Evolutionary conservation across 2,888 invertebrate species (phyloP).

Genomic region (Agrenia bidenticulata): DNA sequence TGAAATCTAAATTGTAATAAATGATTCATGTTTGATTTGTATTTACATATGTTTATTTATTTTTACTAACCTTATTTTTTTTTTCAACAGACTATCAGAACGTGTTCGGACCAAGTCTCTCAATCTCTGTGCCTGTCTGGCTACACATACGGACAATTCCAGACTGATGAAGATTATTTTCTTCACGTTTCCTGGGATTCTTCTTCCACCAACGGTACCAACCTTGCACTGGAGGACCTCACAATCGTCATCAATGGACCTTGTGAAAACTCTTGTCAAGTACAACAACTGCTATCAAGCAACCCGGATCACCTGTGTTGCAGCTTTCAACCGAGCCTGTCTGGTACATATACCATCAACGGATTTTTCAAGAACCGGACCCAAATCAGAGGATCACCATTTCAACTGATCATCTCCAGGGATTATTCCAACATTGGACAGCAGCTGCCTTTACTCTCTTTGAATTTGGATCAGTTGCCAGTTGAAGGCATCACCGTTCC

Average conservation of each 20-base stretch:
- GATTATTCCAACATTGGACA: not conserved
- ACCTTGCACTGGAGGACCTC: not conserved
- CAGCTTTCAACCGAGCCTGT: not conserved
- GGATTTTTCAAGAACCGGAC: not conserved
- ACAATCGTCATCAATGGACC: constrained; percentile 4
- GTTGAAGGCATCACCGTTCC: not conserved
- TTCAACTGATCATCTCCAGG: not conserved
- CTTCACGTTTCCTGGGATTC: no score
- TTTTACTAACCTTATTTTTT: no score
- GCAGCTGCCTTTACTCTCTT: not conserved
- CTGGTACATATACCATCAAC: not conserved
- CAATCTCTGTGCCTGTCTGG: no score
- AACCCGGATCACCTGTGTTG: not conserved
- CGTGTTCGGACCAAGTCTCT: no score
- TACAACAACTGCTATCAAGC: not conserved
- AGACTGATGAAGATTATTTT: no score
- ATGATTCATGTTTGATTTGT: no score
- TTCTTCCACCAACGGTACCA: no score
- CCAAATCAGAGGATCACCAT: constrained; percentile 4
- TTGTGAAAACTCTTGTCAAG: no score
- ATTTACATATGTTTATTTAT: no score
- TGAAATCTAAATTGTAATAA: no score
- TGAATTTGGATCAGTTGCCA: not conserved
- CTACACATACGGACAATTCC: no score
- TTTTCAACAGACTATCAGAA: no score